Evolutionary conservation across 2,888 invertebrate genomes (phyloP).

Genomic region (Drosophila meridionalis): DNA sequence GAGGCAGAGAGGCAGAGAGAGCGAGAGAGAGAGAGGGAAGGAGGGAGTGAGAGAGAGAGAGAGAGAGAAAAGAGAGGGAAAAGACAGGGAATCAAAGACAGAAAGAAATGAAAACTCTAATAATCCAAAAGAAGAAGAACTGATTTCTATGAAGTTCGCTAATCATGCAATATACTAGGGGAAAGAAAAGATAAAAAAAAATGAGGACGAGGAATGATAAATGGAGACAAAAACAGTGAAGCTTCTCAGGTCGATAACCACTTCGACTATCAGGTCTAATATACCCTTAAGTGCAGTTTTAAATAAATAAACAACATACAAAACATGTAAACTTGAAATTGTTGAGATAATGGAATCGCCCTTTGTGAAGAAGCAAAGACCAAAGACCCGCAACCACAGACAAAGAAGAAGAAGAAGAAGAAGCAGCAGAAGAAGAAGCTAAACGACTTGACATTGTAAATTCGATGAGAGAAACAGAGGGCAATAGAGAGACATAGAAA

Average conservation of each 20-base stretch:
- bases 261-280: not conserved
- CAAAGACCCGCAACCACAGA: constrained; percentile 8
- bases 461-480: not conserved
- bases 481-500: not conserved
- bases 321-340: constrained; percentile 30
- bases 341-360: constrained; percentile 28
- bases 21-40: not conserved
- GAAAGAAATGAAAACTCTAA: not conserved
- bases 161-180: not conserved
- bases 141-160: not conserved
- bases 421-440: not conserved
- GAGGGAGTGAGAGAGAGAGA: not conserved
- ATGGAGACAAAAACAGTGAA: not conserved
- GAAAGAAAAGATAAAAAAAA: not conserved
- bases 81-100: not conserved
- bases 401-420: not conserved
- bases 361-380: constrained; percentile 14
- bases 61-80: no score
- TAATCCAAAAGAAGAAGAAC: not conserved
- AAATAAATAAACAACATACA: not conserved
- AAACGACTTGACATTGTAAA: constrained; percentile 55
- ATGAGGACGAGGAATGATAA: not conserved
- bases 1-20: not conserved
- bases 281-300: not conserved
- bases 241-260: not conserved